Evolutionary conservation across 2,113 vertebrate genomes (phyloP), one percentile per base, ranked within the genome.

Genomic region (Carettochelys insculpta): DNA sequence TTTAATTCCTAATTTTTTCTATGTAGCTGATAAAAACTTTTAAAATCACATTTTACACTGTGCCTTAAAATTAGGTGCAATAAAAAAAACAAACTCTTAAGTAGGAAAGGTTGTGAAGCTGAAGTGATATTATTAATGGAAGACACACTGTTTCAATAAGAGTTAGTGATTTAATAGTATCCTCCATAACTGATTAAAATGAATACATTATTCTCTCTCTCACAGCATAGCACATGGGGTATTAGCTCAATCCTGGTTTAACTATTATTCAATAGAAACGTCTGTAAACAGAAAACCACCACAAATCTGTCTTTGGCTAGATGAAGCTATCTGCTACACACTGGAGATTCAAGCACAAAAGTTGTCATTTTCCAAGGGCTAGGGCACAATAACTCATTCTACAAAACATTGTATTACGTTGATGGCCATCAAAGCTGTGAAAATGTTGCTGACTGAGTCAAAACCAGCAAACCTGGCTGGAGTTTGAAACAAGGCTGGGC

Each of bases 1-100:
- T 97, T 97, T 96, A 98, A 97, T 98, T 96, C 96, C 92, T 96
- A 94, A 95, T 97, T 96, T 96, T n/a, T 96, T 94, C 95, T 94
- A 91, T 94, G 92, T 93, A 88, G 73, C 95, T 94, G 97, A 96
- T 97, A 95, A 92, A 95, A 98, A 97, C 95, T 98, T 97, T 97
- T 94, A 96, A 97, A 98, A 97, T n/a, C 81, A 94, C 96, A 85
- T 96, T 97, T 92, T 95, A 97, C 88, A 86, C 89, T 68, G 83
- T 20, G 53, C 96, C 95, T 97, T 97, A 97, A 97, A 97, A 97
- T 95, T 95, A 96, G 88, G 94, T 92, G 89, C 2, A 77, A 95
- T 97, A 97, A 96, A 94, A 94, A 96, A 94, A 94, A 95, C 90
- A 96, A 94, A 51, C 45, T 94, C 92, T 68, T 47, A 89, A 83